phyloP scores from a whole-genome alignment of 1,140 invertebrate genomes.

The Drosophila arizonae region DNA sequence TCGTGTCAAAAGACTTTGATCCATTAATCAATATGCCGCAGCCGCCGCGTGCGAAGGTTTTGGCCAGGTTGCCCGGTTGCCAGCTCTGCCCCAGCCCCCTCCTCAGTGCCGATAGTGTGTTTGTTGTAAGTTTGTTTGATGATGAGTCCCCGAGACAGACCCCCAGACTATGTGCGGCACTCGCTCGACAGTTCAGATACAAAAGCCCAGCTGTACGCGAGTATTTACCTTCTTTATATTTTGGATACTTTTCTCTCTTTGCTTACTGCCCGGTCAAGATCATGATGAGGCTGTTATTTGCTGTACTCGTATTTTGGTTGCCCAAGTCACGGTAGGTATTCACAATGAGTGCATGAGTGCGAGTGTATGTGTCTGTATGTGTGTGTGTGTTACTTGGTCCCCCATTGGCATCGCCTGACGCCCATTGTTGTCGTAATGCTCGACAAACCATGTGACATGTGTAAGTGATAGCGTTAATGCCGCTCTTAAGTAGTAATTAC shows the following conservation, averaged over 20 bases:
- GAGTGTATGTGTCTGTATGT: background rate
- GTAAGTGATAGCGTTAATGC: constrained; percentile 80
- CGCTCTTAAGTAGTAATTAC: constrained; percentile 79
- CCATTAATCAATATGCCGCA: constrained; percentile 82
- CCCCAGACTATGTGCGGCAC: constrained; percentile 12
- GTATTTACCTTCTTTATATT: constrained; percentile 37
- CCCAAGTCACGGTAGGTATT: constrained; percentile 26
- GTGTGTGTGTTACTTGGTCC: background rate
- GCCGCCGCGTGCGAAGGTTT: constrained; percentile 67
- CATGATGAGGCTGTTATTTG: constrained; percentile 78
- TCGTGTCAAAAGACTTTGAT: constrained; percentile 83
- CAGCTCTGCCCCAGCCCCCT: background rate
- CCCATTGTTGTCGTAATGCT: constrained; percentile 73
- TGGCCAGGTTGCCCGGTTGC: constrained; percentile 31
- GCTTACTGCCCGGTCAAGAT: constrained; percentile 66
- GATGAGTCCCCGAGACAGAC: constrained; percentile 33
- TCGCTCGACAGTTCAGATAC: constrained; percentile 21
- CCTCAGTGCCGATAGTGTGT: background rate
- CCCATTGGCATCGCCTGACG: constrained; percentile 24
- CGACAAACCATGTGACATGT: constrained; percentile 76
- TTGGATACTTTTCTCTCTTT: constrained; percentile 9
- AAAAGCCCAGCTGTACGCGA: constrained; percentile 38
- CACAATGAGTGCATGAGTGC: constrained; percentile 5
- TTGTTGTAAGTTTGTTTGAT: constrained; percentile 51
- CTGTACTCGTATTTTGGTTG: constrained; percentile 50